These are phyloP conservation scores for Petrocephalus schoutedeni DNA, from an alignment of 2,797 vertebrate genomes.

Conservation along the genomic window DNA sequence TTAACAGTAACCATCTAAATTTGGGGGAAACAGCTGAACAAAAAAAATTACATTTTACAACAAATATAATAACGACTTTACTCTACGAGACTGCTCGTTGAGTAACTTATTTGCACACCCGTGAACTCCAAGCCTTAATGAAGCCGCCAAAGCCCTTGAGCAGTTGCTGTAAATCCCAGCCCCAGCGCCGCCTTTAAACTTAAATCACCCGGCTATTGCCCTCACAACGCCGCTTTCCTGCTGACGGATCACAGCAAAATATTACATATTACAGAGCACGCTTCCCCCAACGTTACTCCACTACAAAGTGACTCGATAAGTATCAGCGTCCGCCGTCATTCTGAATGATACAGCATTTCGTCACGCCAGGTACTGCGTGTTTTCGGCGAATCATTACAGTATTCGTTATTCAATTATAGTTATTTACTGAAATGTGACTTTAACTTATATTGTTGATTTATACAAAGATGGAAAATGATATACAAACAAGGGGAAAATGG, in stretches of 20 bases:
- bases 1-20: neutral
- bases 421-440: neutral
- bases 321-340: neutral
- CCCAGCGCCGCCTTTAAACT: neutral
- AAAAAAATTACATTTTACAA: neutral
- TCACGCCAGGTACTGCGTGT: neutral
- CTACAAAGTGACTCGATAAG: neutral
- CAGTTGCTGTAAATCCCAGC: neutral
- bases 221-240: neutral
- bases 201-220: conserved; percentile 11
- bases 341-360: neutral
- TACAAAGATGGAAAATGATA: neutral
- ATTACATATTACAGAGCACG: neutral
- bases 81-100: neutral
- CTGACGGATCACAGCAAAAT: neutral
- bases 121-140: neutral
- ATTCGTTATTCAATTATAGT: neutral
- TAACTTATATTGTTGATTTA: neutral
- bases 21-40: neutral
- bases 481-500: neutral
- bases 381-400: neutral
- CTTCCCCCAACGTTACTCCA: neutral
- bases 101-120: neutral
- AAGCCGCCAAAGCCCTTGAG: conserved; percentile 5
- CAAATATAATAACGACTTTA: neutral